phyloP scores from a whole-genome alignment of 2,113 vertebrate genomes.

The Odocoileus virginianus region DNA sequence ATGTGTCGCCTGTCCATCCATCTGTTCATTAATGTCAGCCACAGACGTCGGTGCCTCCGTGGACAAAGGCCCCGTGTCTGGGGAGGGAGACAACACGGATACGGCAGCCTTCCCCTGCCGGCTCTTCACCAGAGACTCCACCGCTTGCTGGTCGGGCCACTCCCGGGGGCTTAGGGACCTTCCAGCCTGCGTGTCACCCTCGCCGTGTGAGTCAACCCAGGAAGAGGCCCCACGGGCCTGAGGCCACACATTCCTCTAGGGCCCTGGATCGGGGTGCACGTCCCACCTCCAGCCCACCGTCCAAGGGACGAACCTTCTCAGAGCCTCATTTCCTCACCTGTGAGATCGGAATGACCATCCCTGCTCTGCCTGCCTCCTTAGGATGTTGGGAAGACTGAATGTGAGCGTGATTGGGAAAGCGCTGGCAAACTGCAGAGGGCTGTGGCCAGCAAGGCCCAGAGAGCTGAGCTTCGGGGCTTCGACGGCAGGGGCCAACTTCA shows the following conservation, averaged over 20 bases:
- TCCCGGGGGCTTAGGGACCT: accelerated
- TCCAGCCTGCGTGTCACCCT: accelerated
- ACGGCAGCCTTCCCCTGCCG: accelerated
- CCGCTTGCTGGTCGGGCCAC: accelerated
- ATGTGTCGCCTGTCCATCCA: accelerated
- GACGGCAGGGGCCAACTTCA: accelerated
- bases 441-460: accelerated
- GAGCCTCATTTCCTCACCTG: background rate
- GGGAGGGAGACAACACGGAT: no score
- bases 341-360: background rate
- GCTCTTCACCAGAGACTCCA: accelerated
- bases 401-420: background rate
- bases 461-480: background rate
- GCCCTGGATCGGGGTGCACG: background rate
- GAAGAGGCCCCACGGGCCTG: background rate
- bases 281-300: accelerated
- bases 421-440: background rate
- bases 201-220: accelerated
- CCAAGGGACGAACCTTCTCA: background rate
- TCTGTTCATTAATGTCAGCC: background rate
- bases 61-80: accelerated
- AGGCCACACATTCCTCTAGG: background rate
- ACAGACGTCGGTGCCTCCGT: accelerated
- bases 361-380: background rate
- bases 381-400: background rate